These are phyloP conservation scores for Sander vitreus DNA, from an alignment of 2,113 vertebrate genomes.

Conservation along the genomic window DNA sequence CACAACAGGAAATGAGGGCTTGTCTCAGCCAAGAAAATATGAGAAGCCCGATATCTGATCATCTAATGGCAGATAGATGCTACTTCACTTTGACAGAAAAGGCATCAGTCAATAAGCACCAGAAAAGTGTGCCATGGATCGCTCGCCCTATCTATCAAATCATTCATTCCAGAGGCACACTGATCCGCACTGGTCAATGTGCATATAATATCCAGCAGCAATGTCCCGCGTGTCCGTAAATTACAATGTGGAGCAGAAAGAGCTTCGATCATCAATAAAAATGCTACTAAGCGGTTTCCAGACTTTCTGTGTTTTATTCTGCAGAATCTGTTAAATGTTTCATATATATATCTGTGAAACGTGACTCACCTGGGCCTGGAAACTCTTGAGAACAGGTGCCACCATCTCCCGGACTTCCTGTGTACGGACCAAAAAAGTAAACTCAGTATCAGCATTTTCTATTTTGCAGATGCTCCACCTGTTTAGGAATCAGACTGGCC, in stretches of 20 bases:
- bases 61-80: conserved; percentile 86
- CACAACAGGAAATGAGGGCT: conserved; percentile 85
- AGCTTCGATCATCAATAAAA: conserved; percentile 22
- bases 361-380: conserved; percentile 90
- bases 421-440: conserved; percentile 66
- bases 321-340: conserved; percentile 25
- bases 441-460: conserved; percentile 65
- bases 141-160: conserved; percentile 55
- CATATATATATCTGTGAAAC: background rate
- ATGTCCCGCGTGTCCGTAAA: conserved; percentile 36
- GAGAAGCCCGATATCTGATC: conserved; percentile 84
- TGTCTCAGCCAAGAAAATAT: conserved; percentile 82
- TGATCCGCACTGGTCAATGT: conserved; percentile 41
- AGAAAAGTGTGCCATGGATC: conserved; percentile 74
- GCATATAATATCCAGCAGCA: conserved; percentile 27
- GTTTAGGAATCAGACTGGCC: conserved; percentile 42
- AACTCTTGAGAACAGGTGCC: conserved; percentile 91
- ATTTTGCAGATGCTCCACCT: conserved; percentile 60
- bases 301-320: background rate
- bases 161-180: conserved; percentile 46
- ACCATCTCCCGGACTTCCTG: conserved; percentile 93
- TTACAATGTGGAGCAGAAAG: background rate
- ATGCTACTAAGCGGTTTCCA: background rate
- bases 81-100: conserved; percentile 86
- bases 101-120: conserved; percentile 83